Evolutionary conservation across 2,113 vertebrate species (phyloP).

Genomic region (Willisornis vidua): DNA sequence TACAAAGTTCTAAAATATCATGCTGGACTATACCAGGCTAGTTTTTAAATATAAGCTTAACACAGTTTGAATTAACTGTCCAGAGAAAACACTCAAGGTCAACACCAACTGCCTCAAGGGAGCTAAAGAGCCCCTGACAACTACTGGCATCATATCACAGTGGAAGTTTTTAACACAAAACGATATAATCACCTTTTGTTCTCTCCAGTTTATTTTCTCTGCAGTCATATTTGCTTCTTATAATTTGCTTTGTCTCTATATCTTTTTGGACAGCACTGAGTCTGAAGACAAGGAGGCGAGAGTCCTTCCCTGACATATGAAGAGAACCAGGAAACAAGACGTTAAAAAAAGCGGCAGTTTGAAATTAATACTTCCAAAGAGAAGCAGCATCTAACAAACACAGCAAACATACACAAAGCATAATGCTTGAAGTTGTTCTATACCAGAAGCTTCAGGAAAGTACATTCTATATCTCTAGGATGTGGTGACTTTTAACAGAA

Average conservation of each 20-base stretch:
- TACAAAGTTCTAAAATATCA: background rate
- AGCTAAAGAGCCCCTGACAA: background rate
- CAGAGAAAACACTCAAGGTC: background rate
- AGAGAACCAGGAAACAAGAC: background rate
- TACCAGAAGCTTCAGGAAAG: background rate
- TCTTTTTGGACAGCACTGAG: slow-evolving; percentile 83
- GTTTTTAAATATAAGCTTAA: background rate
- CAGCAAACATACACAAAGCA: background rate
- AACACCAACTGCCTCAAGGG: background rate
- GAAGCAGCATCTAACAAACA: background rate
- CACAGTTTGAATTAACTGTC: background rate
- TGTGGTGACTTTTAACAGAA: background rate
- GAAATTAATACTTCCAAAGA: background rate
- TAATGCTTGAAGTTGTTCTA: background rate
- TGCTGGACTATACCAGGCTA: background rate
- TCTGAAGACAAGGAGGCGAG: slow-evolving; percentile 93
- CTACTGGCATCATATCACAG: background rate
- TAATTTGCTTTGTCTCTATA: slow-evolving; percentile 82
- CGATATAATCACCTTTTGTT: slow-evolving; percentile 86
- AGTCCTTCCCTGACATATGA: slow-evolving; percentile 85
- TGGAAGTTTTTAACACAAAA: background rate
- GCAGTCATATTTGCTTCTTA: slow-evolving; percentile 87
- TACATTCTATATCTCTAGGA: background rate
- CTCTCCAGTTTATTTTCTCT: slow-evolving; percentile 97
- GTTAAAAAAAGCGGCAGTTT: background rate